Conservation (phyloP, 1,140 invertebrate genomes). For the Asbolus verrucosus region DNA sequence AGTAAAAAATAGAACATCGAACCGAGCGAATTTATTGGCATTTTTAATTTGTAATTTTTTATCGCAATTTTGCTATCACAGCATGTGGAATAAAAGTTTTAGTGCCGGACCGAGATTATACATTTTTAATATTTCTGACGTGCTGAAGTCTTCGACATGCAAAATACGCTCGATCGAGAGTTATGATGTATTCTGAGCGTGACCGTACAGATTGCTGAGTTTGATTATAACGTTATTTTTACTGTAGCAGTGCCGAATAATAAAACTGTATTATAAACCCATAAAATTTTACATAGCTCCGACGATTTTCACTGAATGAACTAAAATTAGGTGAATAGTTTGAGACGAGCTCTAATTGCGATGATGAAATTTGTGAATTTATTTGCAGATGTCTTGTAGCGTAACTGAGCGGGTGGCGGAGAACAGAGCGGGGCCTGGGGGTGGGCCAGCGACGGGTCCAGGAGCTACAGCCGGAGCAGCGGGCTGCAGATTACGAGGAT, state of each 20-base stretch:
- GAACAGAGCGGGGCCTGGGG: slow-evolving; percentile 56
- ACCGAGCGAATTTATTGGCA: neutral
- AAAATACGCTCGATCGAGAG: too few species aligned
- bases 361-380: slow-evolving; percentile 25
- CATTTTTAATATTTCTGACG: slow-evolving; percentile 11
- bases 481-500: slow-evolving; percentile 57
- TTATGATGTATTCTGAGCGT: neutral
- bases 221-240: slow-evolving; percentile 30
- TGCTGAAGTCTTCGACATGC: neutral
- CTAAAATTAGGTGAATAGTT: slow-evolving; percentile 29
- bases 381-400: slow-evolving; percentile 65
- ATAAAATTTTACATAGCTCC: slow-evolving; percentile 22
- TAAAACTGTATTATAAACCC: slow-evolving; percentile 37
- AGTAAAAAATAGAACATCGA: neutral
- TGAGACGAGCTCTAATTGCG: neutral
- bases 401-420: slow-evolving; percentile 63
- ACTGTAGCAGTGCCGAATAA: slow-evolving; percentile 32
- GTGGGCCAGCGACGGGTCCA: slow-evolving; percentile 48
- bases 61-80: neutral
- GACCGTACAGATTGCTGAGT: slow-evolving; percentile 17
- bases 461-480: slow-evolving; percentile 48
- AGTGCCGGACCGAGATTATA: neutral
- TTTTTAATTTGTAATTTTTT: slow-evolving; percentile 3
- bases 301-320: slow-evolving; percentile 33
- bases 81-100: slow-evolving; percentile 6